Percentiles rank a stretch among this genome's conserved stretches.
Evolutionary conservation across 1,140 invertebrate species (phyloP).

Genomic region (Drosophila kohkoa): DNA sequence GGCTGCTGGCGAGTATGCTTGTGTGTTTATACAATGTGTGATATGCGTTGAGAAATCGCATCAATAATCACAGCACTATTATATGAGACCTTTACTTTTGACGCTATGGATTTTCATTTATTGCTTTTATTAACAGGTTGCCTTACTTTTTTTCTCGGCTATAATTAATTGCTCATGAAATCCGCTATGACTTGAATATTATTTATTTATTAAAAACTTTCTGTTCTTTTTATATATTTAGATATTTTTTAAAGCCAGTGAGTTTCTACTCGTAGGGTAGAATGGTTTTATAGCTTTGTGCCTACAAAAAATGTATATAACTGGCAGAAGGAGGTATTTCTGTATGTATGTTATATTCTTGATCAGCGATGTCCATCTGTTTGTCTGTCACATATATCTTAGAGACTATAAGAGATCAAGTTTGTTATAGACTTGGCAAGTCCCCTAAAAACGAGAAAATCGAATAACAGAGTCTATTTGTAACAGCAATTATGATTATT

Average conservation of each 20-base stretch:
- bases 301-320: too few species aligned
- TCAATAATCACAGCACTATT: conserved; percentile 48
- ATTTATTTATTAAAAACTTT: background rate
- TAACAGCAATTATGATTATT: too few species aligned
- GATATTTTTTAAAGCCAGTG: background rate
- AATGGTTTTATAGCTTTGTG: too few species aligned
- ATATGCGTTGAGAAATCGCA: conserved; percentile 62
- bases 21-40: conserved; percentile 26
- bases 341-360: too few species aligned
- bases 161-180: conserved; percentile 67
- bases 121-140: conserved; percentile 60
- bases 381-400: too few species aligned
- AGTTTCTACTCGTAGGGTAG: too few species aligned
- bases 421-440: too few species aligned
- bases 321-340: too few species aligned
- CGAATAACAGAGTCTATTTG: too few species aligned
- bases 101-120: conserved; percentile 72
- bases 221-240: conserved; percentile 5
- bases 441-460: too few species aligned
- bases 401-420: too few species aligned
- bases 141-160: conserved; percentile 35
- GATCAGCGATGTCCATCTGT: too few species aligned
- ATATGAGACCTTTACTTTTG: conserved; percentile 56
- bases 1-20: conserved; percentile 28
- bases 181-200: background rate